Evolutionary conservation across 1,140 invertebrate species (phyloP).

Genomic region (Leptopilina boulardi): DNA sequence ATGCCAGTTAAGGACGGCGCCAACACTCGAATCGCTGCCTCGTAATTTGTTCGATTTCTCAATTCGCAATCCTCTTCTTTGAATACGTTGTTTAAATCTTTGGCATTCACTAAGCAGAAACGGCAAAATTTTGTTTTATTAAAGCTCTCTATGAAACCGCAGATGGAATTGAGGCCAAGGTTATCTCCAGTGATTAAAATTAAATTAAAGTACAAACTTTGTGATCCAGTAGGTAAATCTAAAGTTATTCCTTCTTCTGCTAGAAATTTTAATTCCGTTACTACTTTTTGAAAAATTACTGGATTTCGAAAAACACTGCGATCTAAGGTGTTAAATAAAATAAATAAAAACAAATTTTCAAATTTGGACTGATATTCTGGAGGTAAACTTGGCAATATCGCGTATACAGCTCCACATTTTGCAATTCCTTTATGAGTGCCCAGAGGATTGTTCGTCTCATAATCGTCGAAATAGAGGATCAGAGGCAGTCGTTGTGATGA

Average conservation of each 20-base stretch:
- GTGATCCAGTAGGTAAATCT: background rate
- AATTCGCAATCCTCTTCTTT: constrained; percentile 33
- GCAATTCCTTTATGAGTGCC: constrained; percentile 18
- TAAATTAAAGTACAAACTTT: constrained; percentile 14
- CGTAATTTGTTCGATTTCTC: constrained; percentile 27
- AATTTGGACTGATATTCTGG: background rate
- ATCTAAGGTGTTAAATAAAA: constrained; percentile 27
- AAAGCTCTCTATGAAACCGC: constrained; percentile 30
- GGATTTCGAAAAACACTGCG: constrained; percentile 5
- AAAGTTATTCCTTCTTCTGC: background rate
- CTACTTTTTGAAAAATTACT: constrained; percentile 15
- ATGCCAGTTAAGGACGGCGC: background rate
- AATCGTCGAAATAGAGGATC: constrained; percentile 27
- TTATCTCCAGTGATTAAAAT: constrained; percentile 28
- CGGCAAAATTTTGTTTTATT: constrained; percentile 34
- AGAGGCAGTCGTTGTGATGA: background rate
- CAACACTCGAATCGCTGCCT: background rate
- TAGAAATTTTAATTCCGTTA: constrained; percentile 11
- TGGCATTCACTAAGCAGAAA: constrained; percentile 64
- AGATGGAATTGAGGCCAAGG: constrained; percentile 17
- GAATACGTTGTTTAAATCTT: constrained; percentile 25
- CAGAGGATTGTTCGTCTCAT: background rate
- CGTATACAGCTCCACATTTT: constrained; percentile 29
- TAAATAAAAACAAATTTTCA: constrained; percentile 32
- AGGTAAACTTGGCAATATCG: constrained; percentile 25